Evolutionary conservation across 2,113 vertebrate genomes (phyloP).

Genomic region (Microcebus tavaratra): DNA sequence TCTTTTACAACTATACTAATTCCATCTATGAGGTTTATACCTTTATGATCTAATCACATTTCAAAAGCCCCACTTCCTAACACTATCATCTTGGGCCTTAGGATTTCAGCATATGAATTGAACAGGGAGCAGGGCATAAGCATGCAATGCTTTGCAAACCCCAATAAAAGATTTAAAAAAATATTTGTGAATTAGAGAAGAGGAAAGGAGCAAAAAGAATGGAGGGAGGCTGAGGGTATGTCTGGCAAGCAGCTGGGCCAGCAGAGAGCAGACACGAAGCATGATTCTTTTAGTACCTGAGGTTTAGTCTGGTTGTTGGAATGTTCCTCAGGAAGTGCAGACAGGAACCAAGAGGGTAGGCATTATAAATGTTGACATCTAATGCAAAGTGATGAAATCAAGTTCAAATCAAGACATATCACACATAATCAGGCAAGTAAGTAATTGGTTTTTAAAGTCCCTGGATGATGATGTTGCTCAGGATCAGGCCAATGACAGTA

Average conservation of each 20-base stretch:
- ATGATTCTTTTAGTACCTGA: not conserved
- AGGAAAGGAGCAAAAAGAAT: not conserved
- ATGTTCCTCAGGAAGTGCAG: not conserved
- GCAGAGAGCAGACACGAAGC: not conserved
- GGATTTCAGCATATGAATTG: not conserved
- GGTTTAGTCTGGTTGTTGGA: not conserved
- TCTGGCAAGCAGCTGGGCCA: not conserved
- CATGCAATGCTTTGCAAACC: not conserved
- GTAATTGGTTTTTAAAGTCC: not conserved
- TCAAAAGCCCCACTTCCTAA: not conserved
- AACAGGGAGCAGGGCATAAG: not conserved
- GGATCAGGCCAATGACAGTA: not conserved
- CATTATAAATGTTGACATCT: not conserved
- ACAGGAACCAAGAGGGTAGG: not conserved
- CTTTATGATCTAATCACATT: not conserved
- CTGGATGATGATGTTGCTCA: accelerated
- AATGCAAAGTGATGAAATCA: not conserved
- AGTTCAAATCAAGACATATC: not conserved
- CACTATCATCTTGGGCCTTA: not conserved
- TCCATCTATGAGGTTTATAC: too few relatives aligned
- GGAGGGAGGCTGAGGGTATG: not conserved
- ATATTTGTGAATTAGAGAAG: not conserved
- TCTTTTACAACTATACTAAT: not conserved
- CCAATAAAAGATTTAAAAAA: not conserved
- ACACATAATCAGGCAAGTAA: not conserved